Evolutionary conservation across 2,888 invertebrate genomes (phyloP), one percentile per base, ranked within the genome.

Genomic region (Aethes cnicana): DNA sequence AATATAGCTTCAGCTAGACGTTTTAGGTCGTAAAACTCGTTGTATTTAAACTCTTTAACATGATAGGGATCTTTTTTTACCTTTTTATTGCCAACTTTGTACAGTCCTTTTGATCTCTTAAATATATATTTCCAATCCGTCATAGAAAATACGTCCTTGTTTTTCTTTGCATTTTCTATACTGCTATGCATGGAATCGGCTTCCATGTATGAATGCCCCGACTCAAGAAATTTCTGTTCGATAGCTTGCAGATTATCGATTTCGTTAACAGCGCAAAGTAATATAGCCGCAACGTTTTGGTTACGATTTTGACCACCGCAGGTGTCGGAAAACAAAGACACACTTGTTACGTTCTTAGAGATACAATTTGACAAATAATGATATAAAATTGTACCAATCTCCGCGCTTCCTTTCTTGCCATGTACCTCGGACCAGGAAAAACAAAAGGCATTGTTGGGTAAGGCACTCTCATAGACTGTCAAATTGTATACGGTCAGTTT

Each of bases 141-240:
- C 36, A 36, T 36, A 20, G 36, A 36, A n/a, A 36, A 21, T 11
- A 36, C 11, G 7, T 36, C 36, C 7, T 36, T 36, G 36, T 36
- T 16, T 14, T 33, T 48, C 16, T 49, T 39, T 0, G 49, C 42
- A 42, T 4, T 26, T 25, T 49, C 49, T 12, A 49, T 49, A 7
- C 39, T 39, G 26, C 49, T 49, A 14, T 49, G 42, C 49, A 49
- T 49, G 3, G 33, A 35, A 11, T 49, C 49, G 8, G 26, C 49
- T 42, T 49, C 49, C 49, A 49, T 49, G 42, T 42, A 33, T 8
- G 25, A 21, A 42, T 49, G 49, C 12, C 42, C 49, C 1, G 49
- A 49, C 21, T 49, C 49, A 4, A 49, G 33, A 42, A 49, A 49
- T 6, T 48, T 48, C 14, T 48, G 48, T 25, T 39, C 36, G 3